Evolutionary conservation across 2,113 vertebrate species (phyloP), one percentile per base, ranked within the genome.

Genomic region (Aegithalos caudatus): DNA sequence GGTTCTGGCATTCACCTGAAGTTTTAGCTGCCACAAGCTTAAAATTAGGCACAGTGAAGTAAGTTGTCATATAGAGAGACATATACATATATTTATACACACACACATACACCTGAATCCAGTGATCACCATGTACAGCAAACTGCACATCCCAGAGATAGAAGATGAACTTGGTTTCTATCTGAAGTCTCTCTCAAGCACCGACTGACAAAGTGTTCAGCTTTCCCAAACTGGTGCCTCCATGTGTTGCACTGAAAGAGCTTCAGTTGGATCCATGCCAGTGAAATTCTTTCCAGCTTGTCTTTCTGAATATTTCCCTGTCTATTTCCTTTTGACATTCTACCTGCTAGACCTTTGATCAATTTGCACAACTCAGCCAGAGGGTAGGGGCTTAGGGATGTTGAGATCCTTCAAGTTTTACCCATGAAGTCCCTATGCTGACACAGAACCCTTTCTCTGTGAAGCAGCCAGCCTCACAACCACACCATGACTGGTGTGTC

Each of bases 351-450:
- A 27, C 50, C 11, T 87, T 47, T 54, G 69, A 78, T 25, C 31
- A 61, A 25, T 35, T 74, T 40, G 62, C 47, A 81, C 14, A 77
- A 24, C 37, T 89, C 60, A 86, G 24, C 2, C 40, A 80, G 57
- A 64, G 23, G 6, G 42, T 2, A 81, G n/a, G 67, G 65, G 24
- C 25, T 78, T 24, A 70, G 38, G 25, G 14, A 80, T 51, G 40
- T 31, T 53, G 71, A 90, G 10, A 86, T 48, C 24, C 35, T 72
- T 72, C 48, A 60, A 25, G 17, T 72, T 93, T 67, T 80, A 38
- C 33, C 10, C 27, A 31, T 14, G 14, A 31, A 67, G 14, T 38
- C 37, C 56, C 21, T 35, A 15, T 0, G 0, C 11, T 0, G 5
- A 82, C 27, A 44, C 28, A 82, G 47, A 42, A 58, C 11, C 10